Evolutionary conservation across 2,888 invertebrate species (phyloP), one percentile per base, ranked within the genome.

Genomic region (Drosophila nr. medialis): DNA sequence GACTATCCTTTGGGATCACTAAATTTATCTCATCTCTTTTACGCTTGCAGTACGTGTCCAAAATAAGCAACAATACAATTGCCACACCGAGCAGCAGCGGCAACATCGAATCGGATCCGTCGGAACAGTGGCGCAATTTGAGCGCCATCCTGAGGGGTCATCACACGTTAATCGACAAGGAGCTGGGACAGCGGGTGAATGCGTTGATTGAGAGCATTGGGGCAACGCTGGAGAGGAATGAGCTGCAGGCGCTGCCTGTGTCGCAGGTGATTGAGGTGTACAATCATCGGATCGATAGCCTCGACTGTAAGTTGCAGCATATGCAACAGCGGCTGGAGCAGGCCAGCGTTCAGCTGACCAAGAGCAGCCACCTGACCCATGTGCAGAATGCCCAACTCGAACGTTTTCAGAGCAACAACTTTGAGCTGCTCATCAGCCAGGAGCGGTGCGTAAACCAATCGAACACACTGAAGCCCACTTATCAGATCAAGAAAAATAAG

Each of bases 231-330:
- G 18, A 49, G 27, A 49, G 18, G 27, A 91, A 91, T 64, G 92
- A 92, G 51, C 63, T 92, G 21, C 87, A 92, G n/a, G 87, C 92
- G 65, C 78, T 91, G 13, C 90, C 92, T 2, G 91, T 92, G 7
- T 92, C 93, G 0, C 92, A 93, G 77, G 86, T 93, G 36, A 91
- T 93, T 61, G 92, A 93, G 67, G 58, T 93, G 36, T 93, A 92
- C 40, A 92, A 91, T 59, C 92, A 92, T 75, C 93, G 92, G 82
- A 91, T 92, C 40, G 89, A 92, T 42, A 91, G 92, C 64, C 88
- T 90, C 18, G 90, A 83, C 40, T 83, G 85, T 24, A 72, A 83
- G 10, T 81, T 91, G 42, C 77, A 72, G 15, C 84, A 83, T 49
- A 86, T 92, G 84, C 83, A 90, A 15, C 91, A 90, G 64, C 85